Base-by-base conservation (phyloP, 2,797 vertebrate genomes). In the Alcedo atthis region DNA sequence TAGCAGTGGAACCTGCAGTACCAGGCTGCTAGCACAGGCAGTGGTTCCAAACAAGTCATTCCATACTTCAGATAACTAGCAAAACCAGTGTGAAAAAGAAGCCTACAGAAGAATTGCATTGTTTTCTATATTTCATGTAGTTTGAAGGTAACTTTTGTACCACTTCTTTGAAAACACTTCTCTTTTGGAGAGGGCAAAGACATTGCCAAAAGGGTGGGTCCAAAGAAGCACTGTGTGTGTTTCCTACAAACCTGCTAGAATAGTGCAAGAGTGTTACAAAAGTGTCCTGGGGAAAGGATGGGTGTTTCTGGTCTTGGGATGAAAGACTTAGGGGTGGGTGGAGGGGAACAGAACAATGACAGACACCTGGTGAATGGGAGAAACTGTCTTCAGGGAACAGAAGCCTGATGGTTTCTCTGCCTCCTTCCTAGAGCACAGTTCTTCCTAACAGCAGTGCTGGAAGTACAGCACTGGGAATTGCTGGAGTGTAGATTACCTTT, bases 301-400 rank as follows among this genome's bases (percentile, higher is more conserved):
- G 53, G 16, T 57, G 35, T 78, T 92, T 90, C 66, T 85, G 66
- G 18, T 45, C 24, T 91, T 90, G 75, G 75, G 42, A 24, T 80
- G 85, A 66, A 84, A 85, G 64, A 42, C 30, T 25, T 54, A n/a
- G 19, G 28, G 8, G 9, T 49, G 30, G 26, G 35, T 55, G 35
- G 63, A 68, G 58, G 26, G 26, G 42, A 66, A n/a, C 22, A 18
- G 45, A 33, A 62, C 24, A 68, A 30, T 18, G 51, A 53, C 51
- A 53, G 30, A 25, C 51, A 81, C 30, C 55, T 71, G 28, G 71
- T 10, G 15, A 62, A 30, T 20, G 32, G 53, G 64, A 71, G 42
- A 89, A 92, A 69, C 54, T 25, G 43, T 89, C 71, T 89, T 91
- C 75, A 90, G 85, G 93, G 92, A 96, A 84, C 42, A 68, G 40